These are phyloP conservation scores for Nemotelus nigrinus DNA, from an alignment of 2,888 invertebrate genomes.

Conservation along the genomic window DNA sequence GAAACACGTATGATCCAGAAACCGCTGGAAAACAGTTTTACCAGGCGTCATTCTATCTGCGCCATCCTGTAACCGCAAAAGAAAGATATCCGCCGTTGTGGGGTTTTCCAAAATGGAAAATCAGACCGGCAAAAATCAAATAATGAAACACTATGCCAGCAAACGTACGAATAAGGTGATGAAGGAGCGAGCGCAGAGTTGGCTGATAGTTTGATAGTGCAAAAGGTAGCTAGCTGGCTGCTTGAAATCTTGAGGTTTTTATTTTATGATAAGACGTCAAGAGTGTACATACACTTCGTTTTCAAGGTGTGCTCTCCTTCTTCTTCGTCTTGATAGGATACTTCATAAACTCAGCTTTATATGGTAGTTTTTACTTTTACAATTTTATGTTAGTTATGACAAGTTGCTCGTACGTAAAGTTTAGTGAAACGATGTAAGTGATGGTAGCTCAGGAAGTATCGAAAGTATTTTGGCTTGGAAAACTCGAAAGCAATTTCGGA, in stretches of 20 bases:
- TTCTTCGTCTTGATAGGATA: slow-evolving; percentile 18
- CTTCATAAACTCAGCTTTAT: slow-evolving; percentile 29
- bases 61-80: slow-evolving; percentile 23
- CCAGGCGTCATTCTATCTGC: background rate
- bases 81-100: slow-evolving; percentile 36
- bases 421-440: no score
- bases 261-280: slow-evolving; percentile 29
- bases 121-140: no score
- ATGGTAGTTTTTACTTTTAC: background rate
- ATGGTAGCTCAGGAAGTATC: no score
- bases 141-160: background rate
- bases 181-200: no score
- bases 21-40: background rate
- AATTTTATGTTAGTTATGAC: no score
- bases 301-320: slow-evolving; percentile 11
- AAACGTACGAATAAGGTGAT: background rate
- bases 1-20: background rate
- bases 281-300: slow-evolving; percentile 33
- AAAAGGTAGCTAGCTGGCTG: no score
- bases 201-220: no score
- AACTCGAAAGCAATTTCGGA: no score
- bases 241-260: slow-evolving; percentile 14
- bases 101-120: background rate
- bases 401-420: no score
- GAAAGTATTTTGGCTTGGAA: no score